phyloP scores from a whole-genome alignment of 2,113 vertebrate species.

The Syngnathoides biaculeatus region DNA sequence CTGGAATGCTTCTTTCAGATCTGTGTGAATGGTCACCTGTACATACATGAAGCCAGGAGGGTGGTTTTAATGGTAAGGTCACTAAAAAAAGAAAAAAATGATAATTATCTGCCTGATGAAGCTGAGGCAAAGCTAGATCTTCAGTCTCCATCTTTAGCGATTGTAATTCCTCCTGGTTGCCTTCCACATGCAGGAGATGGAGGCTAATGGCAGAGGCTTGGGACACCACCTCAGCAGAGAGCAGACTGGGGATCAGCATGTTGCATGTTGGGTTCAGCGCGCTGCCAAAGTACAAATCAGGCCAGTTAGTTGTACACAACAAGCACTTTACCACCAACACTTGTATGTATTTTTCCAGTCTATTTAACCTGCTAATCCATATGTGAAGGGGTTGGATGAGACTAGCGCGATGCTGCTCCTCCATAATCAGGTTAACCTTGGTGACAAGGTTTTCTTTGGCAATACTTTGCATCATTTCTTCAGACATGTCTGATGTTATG shows the following conservation, averaged over 20 bases:
- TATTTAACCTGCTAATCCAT: conserved; percentile 84
- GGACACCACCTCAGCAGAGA: conserved; percentile 77
- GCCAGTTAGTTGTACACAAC: background rate
- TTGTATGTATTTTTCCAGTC: background rate
- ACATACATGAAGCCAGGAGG: background rate
- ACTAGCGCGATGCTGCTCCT: conserved; percentile 62
- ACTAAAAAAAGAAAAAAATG: background rate
- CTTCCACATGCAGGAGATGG: conserved; percentile 75
- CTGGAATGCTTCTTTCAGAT: conserved; percentile 72
- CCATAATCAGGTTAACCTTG: conserved; percentile 53
- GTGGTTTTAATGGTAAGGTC: background rate
- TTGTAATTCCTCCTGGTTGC: conserved; percentile 51
- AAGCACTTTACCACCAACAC: background rate
- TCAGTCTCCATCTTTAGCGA: conserved; percentile 68
- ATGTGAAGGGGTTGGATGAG: conserved; percentile 75
- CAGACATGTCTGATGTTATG: conserved; percentile 74
- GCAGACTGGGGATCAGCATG: conserved; percentile 78
- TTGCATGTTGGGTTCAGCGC: conserved; percentile 73
- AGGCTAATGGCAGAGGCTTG: conserved; percentile 71
- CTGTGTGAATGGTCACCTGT: conserved; percentile 73
- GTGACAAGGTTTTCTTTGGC: conserved; percentile 80
- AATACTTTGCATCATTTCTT: conserved; percentile 74
- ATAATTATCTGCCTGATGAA: conserved; percentile 53
- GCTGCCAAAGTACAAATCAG: conserved; percentile 54
- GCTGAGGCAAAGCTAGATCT: conserved; percentile 73